These are phyloP conservation scores for Pinna nobilis DNA, from an alignment of 1,140 invertebrate genomes.

Conservation along the genomic window DNA sequence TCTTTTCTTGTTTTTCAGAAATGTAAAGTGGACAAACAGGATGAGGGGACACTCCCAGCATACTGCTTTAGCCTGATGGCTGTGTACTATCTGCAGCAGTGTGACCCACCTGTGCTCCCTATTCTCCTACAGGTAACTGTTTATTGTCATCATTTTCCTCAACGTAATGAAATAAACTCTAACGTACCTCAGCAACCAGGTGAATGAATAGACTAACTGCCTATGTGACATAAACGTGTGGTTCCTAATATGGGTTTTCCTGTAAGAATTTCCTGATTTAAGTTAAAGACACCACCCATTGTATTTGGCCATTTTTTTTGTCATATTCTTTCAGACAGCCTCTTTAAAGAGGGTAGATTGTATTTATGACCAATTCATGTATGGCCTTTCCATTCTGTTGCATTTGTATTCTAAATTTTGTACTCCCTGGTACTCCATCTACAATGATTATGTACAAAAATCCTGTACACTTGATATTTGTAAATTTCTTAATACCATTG, in stretches of 20 bases:
- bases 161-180: not conserved
- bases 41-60: slow-evolving; percentile 70
- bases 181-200: not conserved
- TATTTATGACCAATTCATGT: too few relatives aligned
- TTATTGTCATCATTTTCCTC: not conserved
- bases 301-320: not conserved
- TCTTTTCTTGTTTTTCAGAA: slow-evolving; percentile 53
- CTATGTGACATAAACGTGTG: not conserved
- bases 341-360: too few relatives aligned
- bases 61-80: slow-evolving; percentile 69
- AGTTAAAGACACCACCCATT: not conserved
- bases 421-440: too few relatives aligned
- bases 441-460: too few relatives aligned
- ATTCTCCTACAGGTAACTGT: slow-evolving; percentile 63
- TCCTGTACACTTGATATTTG: too few relatives aligned
- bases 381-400: too few relatives aligned
- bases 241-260: not conserved
- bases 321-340: not conserved
- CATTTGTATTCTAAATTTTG: too few relatives aligned
- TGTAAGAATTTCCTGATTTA: not conserved
- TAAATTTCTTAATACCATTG: too few relatives aligned
- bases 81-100: slow-evolving; percentile 71
- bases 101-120: slow-evolving; percentile 67
- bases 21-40: slow-evolving; percentile 69
- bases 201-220: not conserved